Conservation (phyloP, 2,113 vertebrate genomes). For the Phainopepla nitens region DNA sequence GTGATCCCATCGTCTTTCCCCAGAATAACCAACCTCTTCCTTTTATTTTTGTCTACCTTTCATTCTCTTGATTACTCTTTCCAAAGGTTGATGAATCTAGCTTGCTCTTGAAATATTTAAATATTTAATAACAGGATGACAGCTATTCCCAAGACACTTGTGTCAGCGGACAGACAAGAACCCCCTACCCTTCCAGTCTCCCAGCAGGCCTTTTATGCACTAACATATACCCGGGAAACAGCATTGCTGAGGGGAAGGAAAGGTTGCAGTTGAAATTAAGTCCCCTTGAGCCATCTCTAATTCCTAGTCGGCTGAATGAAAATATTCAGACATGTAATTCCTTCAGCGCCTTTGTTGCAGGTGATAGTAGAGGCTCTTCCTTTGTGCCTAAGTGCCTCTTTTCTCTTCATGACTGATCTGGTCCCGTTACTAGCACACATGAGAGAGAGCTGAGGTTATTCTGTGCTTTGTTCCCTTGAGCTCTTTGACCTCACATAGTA, state of each 20-base stretch:
- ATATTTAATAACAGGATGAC: slow-evolving; percentile 70
- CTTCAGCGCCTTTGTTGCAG: slow-evolving; percentile 54
- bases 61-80: slow-evolving; percentile 65
- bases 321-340: slow-evolving; percentile 54
- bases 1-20: slow-evolving; percentile 19
- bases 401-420: slow-evolving; percentile 2
- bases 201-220: slow-evolving; percentile 65
- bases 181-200: slow-evolving; percentile 60
- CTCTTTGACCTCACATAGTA: not conserved
- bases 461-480: not conserved
- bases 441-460: not conserved
- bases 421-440: not conserved
- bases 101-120: slow-evolving; percentile 69
- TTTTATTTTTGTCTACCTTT: slow-evolving; percentile 63
- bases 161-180: slow-evolving; percentile 63
- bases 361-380: slow-evolving; percentile 39
- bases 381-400: slow-evolving; percentile 24
- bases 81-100: slow-evolving; percentile 65
- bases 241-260: slow-evolving; percentile 57
- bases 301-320: slow-evolving; percentile 46
- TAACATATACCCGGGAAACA: slow-evolving; percentile 44
- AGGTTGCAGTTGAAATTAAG: slow-evolving; percentile 63
- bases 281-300: slow-evolving; percentile 60
- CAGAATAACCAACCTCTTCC: slow-evolving; percentile 16
- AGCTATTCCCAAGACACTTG: slow-evolving; percentile 57